A percentile compares a stretch with the other conserved stretches of the same genome.
These are phyloP conservation scores for Prolemur simus DNA, from an alignment of 2,113 vertebrate genomes.

Conservation along the genomic window DNA sequence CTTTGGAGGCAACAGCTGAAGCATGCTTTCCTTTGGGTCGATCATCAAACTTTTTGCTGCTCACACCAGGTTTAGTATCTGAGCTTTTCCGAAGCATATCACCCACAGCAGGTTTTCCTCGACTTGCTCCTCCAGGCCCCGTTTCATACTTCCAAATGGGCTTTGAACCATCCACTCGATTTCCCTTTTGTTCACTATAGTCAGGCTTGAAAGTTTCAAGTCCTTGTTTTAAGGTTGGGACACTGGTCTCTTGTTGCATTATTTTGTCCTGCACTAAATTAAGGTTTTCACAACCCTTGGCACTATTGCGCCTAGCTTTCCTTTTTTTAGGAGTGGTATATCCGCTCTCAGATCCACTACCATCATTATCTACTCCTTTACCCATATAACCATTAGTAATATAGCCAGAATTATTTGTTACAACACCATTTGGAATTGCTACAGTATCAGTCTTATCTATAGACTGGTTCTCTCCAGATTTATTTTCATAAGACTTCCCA, in stretches of 20 bases:
- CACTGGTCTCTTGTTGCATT: slow-evolving; percentile 86
- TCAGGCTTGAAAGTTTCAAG: slow-evolving; percentile 87
- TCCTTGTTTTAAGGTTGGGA: slow-evolving; percentile 87
- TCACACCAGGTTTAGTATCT: slow-evolving; percentile 90
- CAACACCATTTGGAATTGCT: slow-evolving; percentile 92
- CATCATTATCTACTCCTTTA: slow-evolving; percentile 93
- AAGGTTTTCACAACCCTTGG: slow-evolving; percentile 92
- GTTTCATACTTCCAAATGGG: slow-evolving; percentile 89
- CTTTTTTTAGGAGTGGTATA: slow-evolving; percentile 96
- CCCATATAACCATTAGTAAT: slow-evolving; percentile 95
- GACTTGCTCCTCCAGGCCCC: slow-evolving; percentile 82
- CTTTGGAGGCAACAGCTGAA: slow-evolving; percentile 89
- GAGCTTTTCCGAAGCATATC: slow-evolving; percentile 92
- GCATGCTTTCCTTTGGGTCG: slow-evolving; percentile 93
- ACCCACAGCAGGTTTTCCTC: slow-evolving; percentile 83
- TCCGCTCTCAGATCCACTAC: slow-evolving; percentile 95
- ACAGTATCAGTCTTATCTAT: slow-evolving; percentile 90
- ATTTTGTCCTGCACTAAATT: slow-evolving; percentile 91
- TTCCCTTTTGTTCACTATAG: slow-evolving; percentile 86
- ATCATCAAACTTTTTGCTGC: slow-evolving; percentile 94
- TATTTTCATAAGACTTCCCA: slow-evolving; percentile 91
- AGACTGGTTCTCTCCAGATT: slow-evolving; percentile 87
- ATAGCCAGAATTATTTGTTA: slow-evolving; percentile 87
- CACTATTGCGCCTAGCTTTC: slow-evolving; percentile 91
- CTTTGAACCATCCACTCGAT: slow-evolving; percentile 86